phyloP scores from a whole-genome alignment of 2,797 vertebrate genomes.

The Sebastes glaucus region DNA sequence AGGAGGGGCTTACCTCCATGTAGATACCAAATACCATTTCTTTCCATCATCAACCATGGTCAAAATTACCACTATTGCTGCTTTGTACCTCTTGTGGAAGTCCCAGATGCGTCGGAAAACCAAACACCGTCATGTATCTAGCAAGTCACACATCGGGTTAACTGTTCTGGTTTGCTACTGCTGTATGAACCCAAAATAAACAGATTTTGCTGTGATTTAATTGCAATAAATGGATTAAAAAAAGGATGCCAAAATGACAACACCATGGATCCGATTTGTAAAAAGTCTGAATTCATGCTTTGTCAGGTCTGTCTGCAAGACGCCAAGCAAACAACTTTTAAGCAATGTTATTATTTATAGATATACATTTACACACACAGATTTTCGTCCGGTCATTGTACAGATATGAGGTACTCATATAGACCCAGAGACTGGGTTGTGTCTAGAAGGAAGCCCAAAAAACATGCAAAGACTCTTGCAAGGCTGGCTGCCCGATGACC shows the following conservation, averaged over 20 bases:
- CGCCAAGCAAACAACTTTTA: background rate
- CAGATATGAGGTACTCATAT: background rate
- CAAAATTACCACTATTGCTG: too few relatives aligned
- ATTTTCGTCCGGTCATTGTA: background rate
- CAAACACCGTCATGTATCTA: background rate
- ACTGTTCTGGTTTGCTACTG: rapidly evolving
- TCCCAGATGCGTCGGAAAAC: too few relatives aligned
- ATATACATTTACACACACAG: background rate
- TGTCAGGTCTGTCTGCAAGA: background rate
- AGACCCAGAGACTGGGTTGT: too few relatives aligned
- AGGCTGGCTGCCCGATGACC: too few relatives aligned
- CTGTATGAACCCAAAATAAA: background rate
- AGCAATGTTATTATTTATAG: rapidly evolving
- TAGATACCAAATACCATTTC: too few relatives aligned
- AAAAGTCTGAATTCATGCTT: background rate
- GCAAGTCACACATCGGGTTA: background rate
- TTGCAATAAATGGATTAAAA: background rate
- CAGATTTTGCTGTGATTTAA: background rate
- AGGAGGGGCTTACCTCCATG: too few relatives aligned
- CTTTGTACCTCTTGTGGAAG: too few relatives aligned
- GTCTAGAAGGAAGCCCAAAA: too few relatives aligned
- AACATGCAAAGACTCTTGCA: rapidly evolving
- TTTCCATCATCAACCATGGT: too few relatives aligned
- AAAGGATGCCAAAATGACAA: rapidly evolving
- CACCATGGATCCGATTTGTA: background rate